phyloP scores from a whole-genome alignment of 2,888 invertebrate species.

The Trichopoda pennipes region DNA sequence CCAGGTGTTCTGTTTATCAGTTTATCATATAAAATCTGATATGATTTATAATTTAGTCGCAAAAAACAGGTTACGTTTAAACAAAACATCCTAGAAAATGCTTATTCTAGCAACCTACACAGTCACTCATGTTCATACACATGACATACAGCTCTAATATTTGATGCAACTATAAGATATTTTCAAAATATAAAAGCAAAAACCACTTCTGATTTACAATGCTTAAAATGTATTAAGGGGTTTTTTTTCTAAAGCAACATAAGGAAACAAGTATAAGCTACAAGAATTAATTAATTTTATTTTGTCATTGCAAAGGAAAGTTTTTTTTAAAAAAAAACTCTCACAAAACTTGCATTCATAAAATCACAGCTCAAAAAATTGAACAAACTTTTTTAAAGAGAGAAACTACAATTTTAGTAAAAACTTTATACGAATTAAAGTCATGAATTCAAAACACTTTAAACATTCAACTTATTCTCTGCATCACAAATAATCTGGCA shows the following conservation, averaged over 20 bases:
- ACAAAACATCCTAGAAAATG: too few relatives aligned
- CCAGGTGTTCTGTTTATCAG: too few relatives aligned
- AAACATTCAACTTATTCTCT: slow-evolving; percentile 40
- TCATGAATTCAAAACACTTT: slow-evolving; percentile 52
- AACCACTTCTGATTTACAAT: slow-evolving; percentile 3
- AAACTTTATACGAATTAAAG: slow-evolving; percentile 38
- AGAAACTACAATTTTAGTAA: background rate
- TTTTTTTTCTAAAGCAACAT: slow-evolving; percentile 12
- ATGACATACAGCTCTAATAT: slow-evolving; percentile 3
- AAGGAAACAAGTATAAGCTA: slow-evolving; percentile 4
- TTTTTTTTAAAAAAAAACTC: background rate
- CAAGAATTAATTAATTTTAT: slow-evolving; percentile 54
- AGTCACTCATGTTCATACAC: too few relatives aligned
- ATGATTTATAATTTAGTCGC: too few relatives aligned
- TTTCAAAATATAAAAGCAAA: background rate
- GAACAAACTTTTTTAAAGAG: background rate
- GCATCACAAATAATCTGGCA: slow-evolving; percentile 2
- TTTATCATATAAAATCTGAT: too few relatives aligned
- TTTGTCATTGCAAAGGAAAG: slow-evolving; percentile 3
- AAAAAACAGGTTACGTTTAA: too few relatives aligned
- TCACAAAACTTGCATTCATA: background rate
- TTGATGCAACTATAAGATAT: background rate
- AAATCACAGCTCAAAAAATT: background rate
- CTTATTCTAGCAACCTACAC: too few relatives aligned
- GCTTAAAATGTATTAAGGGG: slow-evolving; percentile 3